These are phyloP conservation scores for Scolanthus callimorphus DNA, from an alignment of 92 coral and sea anemone species.

Conservation along the genomic window DNA sequence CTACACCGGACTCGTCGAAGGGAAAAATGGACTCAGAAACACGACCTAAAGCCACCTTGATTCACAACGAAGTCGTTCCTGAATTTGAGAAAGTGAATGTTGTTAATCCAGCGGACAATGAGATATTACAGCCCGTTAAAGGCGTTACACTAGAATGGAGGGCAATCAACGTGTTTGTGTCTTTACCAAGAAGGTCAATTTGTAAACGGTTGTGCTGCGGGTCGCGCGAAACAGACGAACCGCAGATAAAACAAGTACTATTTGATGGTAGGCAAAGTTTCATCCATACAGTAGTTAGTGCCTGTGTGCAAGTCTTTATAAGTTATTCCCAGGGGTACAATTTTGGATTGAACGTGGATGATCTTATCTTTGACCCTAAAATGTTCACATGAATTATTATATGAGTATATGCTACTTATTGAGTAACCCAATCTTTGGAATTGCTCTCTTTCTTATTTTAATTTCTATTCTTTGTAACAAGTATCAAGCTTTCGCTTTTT, in stretches of 20 bases:
- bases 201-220: slow-evolving; percentile 62
- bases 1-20: no score
- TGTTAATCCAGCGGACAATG: not conserved
- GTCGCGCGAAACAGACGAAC: slow-evolving; percentile 26
- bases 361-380: no score
- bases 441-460: no score
- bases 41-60: slow-evolving; percentile 8
- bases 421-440: no score
- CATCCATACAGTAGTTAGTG: no score
- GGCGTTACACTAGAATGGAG: slow-evolving; percentile 74
- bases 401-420: no score
- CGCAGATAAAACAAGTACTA: slow-evolving; percentile 72
- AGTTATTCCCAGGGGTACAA: no score
- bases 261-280: slow-evolving; percentile 88
- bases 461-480: no score
- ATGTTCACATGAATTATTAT: no score
- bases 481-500: no score
- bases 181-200: slow-evolving; percentile 45
- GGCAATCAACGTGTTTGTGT: slow-evolving; percentile 78
- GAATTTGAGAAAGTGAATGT: not conserved
- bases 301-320: no score
- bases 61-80: slow-evolving; percentile 16
- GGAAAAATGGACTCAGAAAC: slow-evolving; percentile 9
- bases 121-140: not conserved
- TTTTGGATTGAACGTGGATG: no score